Evolutionary conservation across 2,888 invertebrate species (phyloP).

Genomic region (Scaptomyza flava): DNA sequence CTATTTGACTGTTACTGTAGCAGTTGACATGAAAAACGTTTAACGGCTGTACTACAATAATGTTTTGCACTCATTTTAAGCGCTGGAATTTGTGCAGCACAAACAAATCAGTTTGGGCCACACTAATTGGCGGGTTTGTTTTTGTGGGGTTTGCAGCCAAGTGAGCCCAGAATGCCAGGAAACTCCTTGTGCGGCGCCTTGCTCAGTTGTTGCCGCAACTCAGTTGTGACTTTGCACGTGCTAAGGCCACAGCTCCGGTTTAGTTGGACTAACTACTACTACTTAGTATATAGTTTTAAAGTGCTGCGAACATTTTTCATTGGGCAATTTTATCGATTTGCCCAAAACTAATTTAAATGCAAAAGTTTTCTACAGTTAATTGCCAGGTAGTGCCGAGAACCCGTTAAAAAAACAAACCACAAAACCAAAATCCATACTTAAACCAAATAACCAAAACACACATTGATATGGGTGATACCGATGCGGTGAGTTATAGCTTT

Average conservation of each 20-base stretch:
- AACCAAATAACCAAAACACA: constrained; percentile 10
- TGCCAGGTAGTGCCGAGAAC: constrained; percentile 62
- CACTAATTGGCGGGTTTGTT: constrained; percentile 65
- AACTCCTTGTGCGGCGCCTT: constrained; percentile 25
- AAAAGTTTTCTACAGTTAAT: constrained; percentile 61
- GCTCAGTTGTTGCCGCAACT: constrained; percentile 39
- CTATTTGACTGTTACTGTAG: constrained; percentile 46
- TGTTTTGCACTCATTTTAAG: constrained; percentile 17
- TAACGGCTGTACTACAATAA: not conserved
- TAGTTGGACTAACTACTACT: constrained; percentile 17
- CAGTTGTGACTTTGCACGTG: constrained; percentile 68
- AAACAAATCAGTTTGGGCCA: constrained; percentile 70
- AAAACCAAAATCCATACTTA: constrained; percentile 5
- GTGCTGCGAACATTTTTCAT: constrained; percentile 23
- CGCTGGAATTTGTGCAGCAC: constrained; percentile 61
- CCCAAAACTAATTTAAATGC: constrained; percentile 40
- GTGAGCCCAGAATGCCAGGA: constrained; percentile 13
- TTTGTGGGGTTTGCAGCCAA: constrained; percentile 15
- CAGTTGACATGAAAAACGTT: constrained; percentile 68
- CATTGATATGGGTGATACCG: constrained; percentile 66
- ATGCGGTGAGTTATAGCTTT: constrained; percentile 67
- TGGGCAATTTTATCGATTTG: constrained; percentile 73
- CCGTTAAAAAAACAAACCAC: constrained; percentile 7
- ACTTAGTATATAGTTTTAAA: constrained; percentile 46
- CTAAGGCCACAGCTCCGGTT: constrained; percentile 28